These are phyloP conservation scores for Drosophila suboccidentalis DNA, from an alignment of 2,888 invertebrate species.

Conservation along the genomic window DNA sequence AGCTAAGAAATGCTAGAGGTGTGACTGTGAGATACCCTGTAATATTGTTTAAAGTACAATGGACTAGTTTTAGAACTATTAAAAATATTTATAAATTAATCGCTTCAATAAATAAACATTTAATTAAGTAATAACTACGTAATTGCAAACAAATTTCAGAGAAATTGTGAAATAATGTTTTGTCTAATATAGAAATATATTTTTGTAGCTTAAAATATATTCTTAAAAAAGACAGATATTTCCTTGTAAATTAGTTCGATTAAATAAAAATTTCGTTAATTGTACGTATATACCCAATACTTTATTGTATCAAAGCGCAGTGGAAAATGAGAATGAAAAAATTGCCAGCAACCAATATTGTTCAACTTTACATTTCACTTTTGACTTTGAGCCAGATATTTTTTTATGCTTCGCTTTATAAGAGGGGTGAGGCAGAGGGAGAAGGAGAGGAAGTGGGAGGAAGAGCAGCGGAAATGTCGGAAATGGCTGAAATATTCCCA, in stretches of 20 bases:
- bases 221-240: too few species aligned
- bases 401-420: constrained; percentile 22
- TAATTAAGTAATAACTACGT: too few species aligned
- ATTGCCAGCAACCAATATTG: constrained; percentile 32
- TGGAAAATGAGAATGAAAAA: constrained; percentile 7
- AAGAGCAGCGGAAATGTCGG: not conserved
- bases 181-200: not conserved
- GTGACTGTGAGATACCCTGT: constrained; percentile 22
- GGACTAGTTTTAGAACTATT: too few species aligned
- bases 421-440: not conserved
- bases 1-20: not conserved
- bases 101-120: too few species aligned
- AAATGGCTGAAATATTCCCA: constrained; percentile 22
- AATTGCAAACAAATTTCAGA: too few species aligned
- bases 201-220: too few species aligned
- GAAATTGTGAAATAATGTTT: not conserved
- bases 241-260: not conserved
- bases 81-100: too few species aligned
- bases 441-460: not conserved
- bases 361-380: constrained; percentile 58
- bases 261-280: not conserved
- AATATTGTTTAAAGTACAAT: not conserved
- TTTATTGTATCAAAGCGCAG: not conserved
- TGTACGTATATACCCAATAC: constrained; percentile 1
- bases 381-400: constrained; percentile 50